phyloP scores from a whole-genome alignment of 2,888 invertebrate species.

The Chouioia cunea region DNA sequence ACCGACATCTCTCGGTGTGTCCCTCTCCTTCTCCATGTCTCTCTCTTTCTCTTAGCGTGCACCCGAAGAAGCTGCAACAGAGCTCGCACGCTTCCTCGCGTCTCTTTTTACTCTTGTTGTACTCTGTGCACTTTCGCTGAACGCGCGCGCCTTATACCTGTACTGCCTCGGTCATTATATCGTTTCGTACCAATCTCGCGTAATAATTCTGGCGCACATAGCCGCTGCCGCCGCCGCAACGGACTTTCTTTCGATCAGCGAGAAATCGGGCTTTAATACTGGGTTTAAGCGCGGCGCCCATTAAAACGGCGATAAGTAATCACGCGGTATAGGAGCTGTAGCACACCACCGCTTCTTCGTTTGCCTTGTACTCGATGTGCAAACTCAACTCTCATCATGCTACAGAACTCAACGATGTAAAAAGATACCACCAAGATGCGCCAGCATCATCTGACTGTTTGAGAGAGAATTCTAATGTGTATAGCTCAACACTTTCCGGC shows the following conservation, averaged over 20 bases:
- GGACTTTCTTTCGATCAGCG: conserved; percentile 24
- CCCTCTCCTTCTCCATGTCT: too few relatives aligned
- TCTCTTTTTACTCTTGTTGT: too few relatives aligned
- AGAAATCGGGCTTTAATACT: conserved; percentile 26
- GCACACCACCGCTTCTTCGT: too few relatives aligned
- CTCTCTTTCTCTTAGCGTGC: not conserved
- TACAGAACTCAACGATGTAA: too few relatives aligned
- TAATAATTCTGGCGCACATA: conserved; percentile 12
- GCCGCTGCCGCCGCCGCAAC: not conserved
- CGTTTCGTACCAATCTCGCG: conserved; percentile 25
- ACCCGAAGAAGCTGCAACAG: too few relatives aligned
- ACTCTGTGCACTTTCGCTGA: conserved; percentile 18
- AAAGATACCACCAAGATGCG: too few relatives aligned
- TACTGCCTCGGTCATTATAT: conserved; percentile 11
- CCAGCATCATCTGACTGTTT: too few relatives aligned
- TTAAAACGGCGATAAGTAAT: conserved; percentile 37
- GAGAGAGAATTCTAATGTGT: too few relatives aligned
- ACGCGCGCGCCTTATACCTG: not conserved
- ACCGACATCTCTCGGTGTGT: not conserved
- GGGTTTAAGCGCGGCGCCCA: conserved; percentile 10
- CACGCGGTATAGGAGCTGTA: not conserved
- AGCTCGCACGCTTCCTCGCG: not conserved
- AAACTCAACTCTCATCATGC: too few relatives aligned
- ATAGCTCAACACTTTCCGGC: too few relatives aligned
- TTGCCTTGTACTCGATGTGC: too few relatives aligned